Evolutionary conservation across 1,140 invertebrate species (phyloP).

Genomic region (Monomorium pharaonis): DNA sequence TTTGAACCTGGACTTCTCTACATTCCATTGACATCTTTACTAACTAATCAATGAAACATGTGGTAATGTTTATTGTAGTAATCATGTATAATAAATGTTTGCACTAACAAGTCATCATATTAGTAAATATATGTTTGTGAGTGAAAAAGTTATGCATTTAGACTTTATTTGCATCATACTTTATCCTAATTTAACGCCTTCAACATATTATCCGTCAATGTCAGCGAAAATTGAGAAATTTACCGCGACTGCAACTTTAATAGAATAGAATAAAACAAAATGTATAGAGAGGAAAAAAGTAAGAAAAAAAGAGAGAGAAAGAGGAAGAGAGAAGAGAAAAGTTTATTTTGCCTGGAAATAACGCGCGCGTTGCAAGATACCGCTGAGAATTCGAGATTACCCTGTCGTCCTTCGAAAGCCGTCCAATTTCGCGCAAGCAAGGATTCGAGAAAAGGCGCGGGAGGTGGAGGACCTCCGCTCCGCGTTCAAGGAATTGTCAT

Average conservation of each 20-base stretch:
- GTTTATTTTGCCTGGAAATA: conserved; percentile 64
- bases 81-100: too few relatives aligned
- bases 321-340: conserved; percentile 27
- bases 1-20: too few relatives aligned
- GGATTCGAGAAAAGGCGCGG: conserved; percentile 70
- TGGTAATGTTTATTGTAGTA: too few relatives aligned
- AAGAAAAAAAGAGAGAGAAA: background rate
- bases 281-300: background rate
- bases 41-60: too few relatives aligned
- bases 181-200: background rate
- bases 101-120: too few relatives aligned
- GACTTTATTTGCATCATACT: background rate
- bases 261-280: conserved; percentile 43
- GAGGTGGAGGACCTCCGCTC: conserved; percentile 67
- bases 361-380: conserved; percentile 52
- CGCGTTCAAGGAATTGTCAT: conserved; percentile 54
- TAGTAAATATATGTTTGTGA: background rate
- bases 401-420: conserved; percentile 70
- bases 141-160: background rate
- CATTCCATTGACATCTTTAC: too few relatives aligned
- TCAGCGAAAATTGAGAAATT: conserved; percentile 29
- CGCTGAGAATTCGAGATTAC: conserved; percentile 62
- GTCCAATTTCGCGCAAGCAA: conserved; percentile 75
- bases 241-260: conserved; percentile 17
- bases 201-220: background rate